These are phyloP conservation scores for Cyphomyrus discorhynchus DNA, from an alignment of 2,113 vertebrate genomes.

Conservation along the genomic window DNA sequence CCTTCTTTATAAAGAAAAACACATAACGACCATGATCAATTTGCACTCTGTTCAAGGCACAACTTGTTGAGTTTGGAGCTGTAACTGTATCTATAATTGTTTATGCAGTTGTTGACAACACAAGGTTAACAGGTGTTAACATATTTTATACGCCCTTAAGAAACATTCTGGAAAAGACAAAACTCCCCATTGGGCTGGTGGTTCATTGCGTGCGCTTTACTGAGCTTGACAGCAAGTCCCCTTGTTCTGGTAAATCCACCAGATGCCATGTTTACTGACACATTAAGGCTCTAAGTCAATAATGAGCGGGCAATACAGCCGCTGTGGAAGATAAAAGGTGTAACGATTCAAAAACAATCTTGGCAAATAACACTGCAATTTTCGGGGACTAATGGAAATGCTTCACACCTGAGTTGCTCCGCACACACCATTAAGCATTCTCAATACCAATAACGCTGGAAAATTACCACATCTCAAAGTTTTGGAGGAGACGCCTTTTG, in stretches of 20 bases:
- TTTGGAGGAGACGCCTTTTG: conserved; percentile 13
- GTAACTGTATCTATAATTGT: background rate
- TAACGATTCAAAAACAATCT: conserved; percentile 36
- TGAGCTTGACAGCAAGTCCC: background rate
- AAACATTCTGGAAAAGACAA: background rate
- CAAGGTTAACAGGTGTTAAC: background rate
- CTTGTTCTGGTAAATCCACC: background rate
- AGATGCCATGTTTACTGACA: conserved; percentile 12
- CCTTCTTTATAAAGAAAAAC: background rate
- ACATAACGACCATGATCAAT: background rate
- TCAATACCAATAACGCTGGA: conserved; percentile 15
- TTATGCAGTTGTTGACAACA: background rate
- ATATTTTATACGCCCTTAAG: background rate
- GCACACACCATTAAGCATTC: conserved; percentile 27
- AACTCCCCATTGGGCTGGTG: background rate
- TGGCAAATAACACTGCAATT: conserved; percentile 34
- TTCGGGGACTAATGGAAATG: conserved; percentile 30
- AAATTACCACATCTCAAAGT: conserved; percentile 20
- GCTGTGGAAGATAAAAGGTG: conserved; percentile 24
- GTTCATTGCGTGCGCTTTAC: background rate
- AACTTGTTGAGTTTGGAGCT: background rate
- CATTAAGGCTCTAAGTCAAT: conserved; percentile 26
- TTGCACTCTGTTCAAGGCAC: background rate
- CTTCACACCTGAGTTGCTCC: conserved; percentile 31
- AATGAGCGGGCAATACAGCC: conserved; percentile 13